Base-by-base conservation (phyloP, 2,113 vertebrate genomes). In the Pollachius pollachius region DNA sequence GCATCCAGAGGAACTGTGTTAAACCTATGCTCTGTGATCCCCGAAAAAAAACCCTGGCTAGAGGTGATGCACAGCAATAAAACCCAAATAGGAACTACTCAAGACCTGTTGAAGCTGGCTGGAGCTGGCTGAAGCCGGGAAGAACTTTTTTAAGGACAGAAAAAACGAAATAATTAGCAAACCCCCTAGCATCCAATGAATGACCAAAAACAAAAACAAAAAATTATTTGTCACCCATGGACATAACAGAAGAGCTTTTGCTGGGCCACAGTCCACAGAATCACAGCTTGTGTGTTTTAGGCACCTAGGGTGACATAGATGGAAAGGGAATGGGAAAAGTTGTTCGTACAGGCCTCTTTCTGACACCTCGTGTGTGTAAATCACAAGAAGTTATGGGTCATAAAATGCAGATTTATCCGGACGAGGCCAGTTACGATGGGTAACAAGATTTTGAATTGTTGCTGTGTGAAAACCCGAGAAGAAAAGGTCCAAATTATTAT, bases 1-100 rank as follows among this genome's bases (percentile, higher is more conserved):
- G 92, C 93, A 93, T 92, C 81, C 89, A 57, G 83, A 78, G 69
- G 73, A 71, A 86, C 86, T 87, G 85, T 76, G 86, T 90, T 85
- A 88, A 91, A 90, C 68, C 66, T 56, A 23, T 13, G 85, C 68
- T 79, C 86, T 70, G 84, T 74, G 21, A 86, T 84, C 84, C 78
- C 76, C 69, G 70, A 70, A 80, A 84, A 72, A 70, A 72, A 77
- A 72, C 78, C 37, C 68, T 68, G 71, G 63, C 77, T 80, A 61
- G 63, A 65, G 69, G 59, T 52, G 72, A 84, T 80, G 86, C 69
- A 61, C 80, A 65, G 77, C 83, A 83, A 74, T 90, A 89, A 92
- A 91, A 86, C 70, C 65, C 72, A 67, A 84, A 81, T 72, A 76
- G 85, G 77, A 72, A 85, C 78, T 84, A 89, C 76, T 81, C 85